Evolutionary conservation across 1,140 invertebrate genomes (phyloP).

Genomic region (Drosophila oshimai): DNA sequence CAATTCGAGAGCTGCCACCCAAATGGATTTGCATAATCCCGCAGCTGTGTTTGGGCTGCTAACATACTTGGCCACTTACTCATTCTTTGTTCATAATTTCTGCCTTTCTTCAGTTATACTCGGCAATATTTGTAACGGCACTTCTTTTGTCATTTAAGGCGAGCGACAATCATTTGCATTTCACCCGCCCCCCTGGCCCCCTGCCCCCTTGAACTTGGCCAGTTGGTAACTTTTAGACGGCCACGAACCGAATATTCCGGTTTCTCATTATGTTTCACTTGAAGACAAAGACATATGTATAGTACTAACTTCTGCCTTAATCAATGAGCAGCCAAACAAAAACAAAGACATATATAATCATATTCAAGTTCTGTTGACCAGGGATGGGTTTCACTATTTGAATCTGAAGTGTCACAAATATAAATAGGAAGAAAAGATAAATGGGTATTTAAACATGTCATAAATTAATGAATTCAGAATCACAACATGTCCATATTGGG

Average conservation of each 20-base stretch:
- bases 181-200: neutral
- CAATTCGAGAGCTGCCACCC: conserved; percentile 48
- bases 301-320: conserved; percentile 54
- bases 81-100: conserved; percentile 61
- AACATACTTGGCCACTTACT: conserved; percentile 51
- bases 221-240: conserved; percentile 14
- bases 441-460: conserved; percentile 19
- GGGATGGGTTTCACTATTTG: neutral
- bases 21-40: conserved; percentile 64
- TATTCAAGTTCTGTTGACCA: conserved; percentile 40
- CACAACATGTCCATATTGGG: conserved; percentile 21
- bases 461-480: conserved; percentile 1
- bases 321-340: conserved; percentile 40
- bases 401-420: neutral
- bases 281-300: conserved; percentile 34
- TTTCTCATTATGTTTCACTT: conserved; percentile 68
- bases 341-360: conserved; percentile 16
- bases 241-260: conserved; percentile 53
- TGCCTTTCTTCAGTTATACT: conserved; percentile 31
- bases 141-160: conserved; percentile 62
- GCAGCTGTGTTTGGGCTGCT: conserved; percentile 55
- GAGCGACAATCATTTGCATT: conserved; percentile 34
- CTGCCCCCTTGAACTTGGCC: neutral
- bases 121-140: conserved; percentile 69
- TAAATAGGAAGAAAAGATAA: conserved; percentile 19